Evolutionary conservation across 2,888 invertebrate species (phyloP).

Genomic region (Ophioninae sp.): DNA sequence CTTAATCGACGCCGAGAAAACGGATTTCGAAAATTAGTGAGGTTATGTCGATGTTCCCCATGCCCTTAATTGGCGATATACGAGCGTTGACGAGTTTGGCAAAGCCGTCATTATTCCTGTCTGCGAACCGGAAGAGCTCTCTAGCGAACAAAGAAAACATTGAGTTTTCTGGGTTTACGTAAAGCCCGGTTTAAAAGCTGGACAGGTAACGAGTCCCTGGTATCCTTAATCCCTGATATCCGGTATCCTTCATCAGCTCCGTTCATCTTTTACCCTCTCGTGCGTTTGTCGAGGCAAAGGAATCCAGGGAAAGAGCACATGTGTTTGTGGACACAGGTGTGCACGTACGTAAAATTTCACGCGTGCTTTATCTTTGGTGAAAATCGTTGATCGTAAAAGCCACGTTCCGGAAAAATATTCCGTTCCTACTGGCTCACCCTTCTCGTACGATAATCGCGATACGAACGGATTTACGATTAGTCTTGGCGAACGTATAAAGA

Average conservation of each 20-base stretch:
- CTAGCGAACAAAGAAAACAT: slow-evolving; percentile 38
- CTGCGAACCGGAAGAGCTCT: slow-evolving; percentile 19
- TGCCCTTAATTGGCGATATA: slow-evolving; percentile 72
- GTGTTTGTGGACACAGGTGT: not conserved
- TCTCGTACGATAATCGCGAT: slow-evolving; percentile 52
- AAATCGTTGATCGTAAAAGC: slow-evolving; percentile 61
- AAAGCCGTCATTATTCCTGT: slow-evolving; percentile 46
- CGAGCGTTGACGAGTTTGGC: slow-evolving; percentile 67
- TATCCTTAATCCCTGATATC: not conserved
- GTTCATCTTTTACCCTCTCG: not conserved
- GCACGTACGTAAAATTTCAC: slow-evolving; percentile 40
- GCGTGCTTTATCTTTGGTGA: slow-evolving; percentile 57
- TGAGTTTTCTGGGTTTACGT: not conserved
- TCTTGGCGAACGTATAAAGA: slow-evolving; percentile 25
- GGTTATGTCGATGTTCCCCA: too few species aligned
- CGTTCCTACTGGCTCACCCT: slow-evolving; percentile 29
- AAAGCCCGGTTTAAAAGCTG: slow-evolving; percentile 18
- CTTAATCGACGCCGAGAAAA: too few species aligned
- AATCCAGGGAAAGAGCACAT: not conserved
- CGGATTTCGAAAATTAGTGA: too few species aligned
- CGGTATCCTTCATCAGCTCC: slow-evolving; percentile 1
- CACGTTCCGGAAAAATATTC: slow-evolving; percentile 59
- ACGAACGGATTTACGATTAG: slow-evolving; percentile 52
- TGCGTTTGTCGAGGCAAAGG: not conserved
- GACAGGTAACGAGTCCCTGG: slow-evolving; percentile 33